These are phyloP conservation scores for Austrofundulus limnaeus DNA, from an alignment of 2,113 vertebrate genomes.

Conservation along the genomic window DNA sequence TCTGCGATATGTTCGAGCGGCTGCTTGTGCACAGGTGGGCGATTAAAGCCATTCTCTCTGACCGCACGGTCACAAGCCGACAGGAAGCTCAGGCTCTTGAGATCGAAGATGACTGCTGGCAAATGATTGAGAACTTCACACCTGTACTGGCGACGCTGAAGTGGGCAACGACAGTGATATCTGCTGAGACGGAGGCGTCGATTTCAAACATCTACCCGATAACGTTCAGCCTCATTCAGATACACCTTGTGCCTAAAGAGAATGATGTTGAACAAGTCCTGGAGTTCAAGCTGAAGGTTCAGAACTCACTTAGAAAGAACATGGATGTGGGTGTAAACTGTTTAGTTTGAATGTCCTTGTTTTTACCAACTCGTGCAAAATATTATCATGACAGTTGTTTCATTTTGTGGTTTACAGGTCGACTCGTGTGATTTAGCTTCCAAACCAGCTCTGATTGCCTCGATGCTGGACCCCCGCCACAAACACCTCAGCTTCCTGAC, in stretches of 20 bases:
- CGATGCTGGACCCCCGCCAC: slow-evolving; percentile 70
- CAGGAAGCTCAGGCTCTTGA: slow-evolving; percentile 61
- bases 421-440: slow-evolving; percentile 54
- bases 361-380: not conserved
- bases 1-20: slow-evolving; percentile 64
- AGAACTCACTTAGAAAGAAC: slow-evolving; percentile 52
- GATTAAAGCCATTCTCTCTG: slow-evolving; percentile 63
- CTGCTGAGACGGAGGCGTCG: slow-evolving; percentile 61
- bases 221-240: slow-evolving; percentile 68
- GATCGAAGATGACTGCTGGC: slow-evolving; percentile 66
- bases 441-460: slow-evolving; percentile 64
- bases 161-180: slow-evolving; percentile 66
- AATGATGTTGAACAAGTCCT: slow-evolving; percentile 61
- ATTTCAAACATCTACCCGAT: slow-evolving; percentile 72
- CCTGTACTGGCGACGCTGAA: slow-evolving; percentile 65
- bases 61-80: slow-evolving; percentile 54
- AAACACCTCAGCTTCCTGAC: slow-evolving; percentile 69
- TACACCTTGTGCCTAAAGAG: slow-evolving; percentile 58
- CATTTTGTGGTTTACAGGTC: slow-evolving; percentile 37
- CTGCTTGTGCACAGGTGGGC: slow-evolving; percentile 69
- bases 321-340: slow-evolving; percentile 54
- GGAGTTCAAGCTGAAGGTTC: slow-evolving; percentile 64
- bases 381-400: slow-evolving; percentile 3
- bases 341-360: not conserved
- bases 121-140: slow-evolving; percentile 65